Conservation (phyloP, 2,113 vertebrate species). For the Pteronura brasiliensis region DNA sequence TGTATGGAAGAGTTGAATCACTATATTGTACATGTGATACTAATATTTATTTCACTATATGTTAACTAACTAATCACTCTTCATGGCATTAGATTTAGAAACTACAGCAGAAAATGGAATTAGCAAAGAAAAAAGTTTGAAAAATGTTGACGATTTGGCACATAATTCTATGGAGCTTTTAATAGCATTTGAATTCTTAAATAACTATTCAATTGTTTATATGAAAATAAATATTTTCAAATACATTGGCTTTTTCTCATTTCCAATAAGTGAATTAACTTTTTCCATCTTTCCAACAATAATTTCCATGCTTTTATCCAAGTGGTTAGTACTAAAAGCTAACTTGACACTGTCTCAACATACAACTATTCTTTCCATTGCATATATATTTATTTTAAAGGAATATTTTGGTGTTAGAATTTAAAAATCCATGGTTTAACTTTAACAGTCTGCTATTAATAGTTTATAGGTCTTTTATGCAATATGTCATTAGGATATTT, state of each 20-base stretch:
- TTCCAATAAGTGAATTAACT: background rate
- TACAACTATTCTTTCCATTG: background rate
- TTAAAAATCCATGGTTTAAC: background rate
- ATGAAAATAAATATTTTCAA: constrained; percentile 34
- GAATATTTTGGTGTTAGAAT: background rate
- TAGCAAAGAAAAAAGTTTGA: background rate
- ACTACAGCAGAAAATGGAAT: constrained; percentile 21
- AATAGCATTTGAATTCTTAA: background rate
- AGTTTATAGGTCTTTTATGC: background rate
- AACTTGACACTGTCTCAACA: background rate
- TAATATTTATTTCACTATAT: background rate
- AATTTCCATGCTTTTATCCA: background rate
- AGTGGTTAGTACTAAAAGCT: background rate
- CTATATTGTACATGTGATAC: background rate
- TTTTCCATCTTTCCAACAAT: constrained; percentile 16
- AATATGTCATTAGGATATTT: background rate
- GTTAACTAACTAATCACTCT: background rate
- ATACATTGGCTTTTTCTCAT: background rate
- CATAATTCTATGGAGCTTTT: background rate
- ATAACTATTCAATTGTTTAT: background rate
- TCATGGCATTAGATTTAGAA: background rate
- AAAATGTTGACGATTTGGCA: constrained; percentile 30
- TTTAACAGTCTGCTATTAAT: background rate
- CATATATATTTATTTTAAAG: background rate
- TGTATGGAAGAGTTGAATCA: background rate